A percentile compares a stretch with the other conserved stretches of the same genome.
Evolutionary conservation across 2,888 invertebrate species (phyloP).

Genomic region (Cephus spinipes): DNA sequence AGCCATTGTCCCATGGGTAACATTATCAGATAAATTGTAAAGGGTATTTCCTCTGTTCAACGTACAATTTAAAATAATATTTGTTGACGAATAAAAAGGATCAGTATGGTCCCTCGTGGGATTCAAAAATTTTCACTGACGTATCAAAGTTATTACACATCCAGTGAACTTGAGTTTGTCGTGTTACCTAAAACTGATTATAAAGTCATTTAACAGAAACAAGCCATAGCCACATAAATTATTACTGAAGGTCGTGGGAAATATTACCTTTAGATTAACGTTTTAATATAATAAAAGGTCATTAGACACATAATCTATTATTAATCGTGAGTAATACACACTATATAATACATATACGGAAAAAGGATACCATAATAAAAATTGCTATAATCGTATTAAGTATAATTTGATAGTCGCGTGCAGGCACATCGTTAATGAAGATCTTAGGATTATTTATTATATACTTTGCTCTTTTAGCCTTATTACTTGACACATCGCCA

Average conservation of each 20-base stretch:
- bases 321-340: not conserved
- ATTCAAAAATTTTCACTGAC: not conserved
- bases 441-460: too few species aligned
- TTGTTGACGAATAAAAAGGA: not conserved
- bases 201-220: not conserved
- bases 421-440: too few species aligned
- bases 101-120: not conserved
- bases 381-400: too few species aligned
- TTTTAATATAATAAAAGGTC: not conserved
- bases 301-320: not conserved
- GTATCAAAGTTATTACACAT: not conserved
- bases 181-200: not conserved
- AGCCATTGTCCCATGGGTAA: not conserved
- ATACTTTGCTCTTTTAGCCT: too few species aligned
- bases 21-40: not conserved
- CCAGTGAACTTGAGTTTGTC: not conserved
- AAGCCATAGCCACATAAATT: not conserved
- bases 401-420: too few species aligned
- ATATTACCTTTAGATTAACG: not conserved
- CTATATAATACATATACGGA: too few species aligned
- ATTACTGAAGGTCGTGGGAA: not conserved
- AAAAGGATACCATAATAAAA: too few species aligned
- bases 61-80: not conserved
- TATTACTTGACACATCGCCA: too few species aligned
- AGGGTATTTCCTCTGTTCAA: not conserved